Evolutionary conservation across 2,113 vertebrate genomes (phyloP).

Genomic region (Chaetops frenatus): DNA sequence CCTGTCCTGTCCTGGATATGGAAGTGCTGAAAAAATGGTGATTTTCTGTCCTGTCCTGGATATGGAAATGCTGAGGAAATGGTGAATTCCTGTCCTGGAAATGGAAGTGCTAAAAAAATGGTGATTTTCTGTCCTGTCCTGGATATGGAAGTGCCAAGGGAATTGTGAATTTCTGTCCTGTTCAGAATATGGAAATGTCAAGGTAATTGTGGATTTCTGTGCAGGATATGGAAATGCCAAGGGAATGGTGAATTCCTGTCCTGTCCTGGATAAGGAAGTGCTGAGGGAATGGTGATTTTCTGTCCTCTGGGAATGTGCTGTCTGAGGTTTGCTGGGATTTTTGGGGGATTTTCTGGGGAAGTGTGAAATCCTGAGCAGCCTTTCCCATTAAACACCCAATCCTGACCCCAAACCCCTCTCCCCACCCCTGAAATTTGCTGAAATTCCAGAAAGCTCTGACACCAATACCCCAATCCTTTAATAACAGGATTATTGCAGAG

Average conservation of each 20-base stretch:
- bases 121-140: background rate
- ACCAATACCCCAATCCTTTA: fast-evolving
- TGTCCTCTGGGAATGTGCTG: background rate
- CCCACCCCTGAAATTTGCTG: background rate
- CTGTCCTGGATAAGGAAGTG: fast-evolving
- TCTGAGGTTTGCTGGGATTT: fast-evolving
- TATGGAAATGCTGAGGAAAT: background rate
- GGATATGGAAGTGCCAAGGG: too few relatives aligned
- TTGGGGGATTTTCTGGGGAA: background rate
- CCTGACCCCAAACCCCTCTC: background rate
- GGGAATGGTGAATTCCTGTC: background rate
- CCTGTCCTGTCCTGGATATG: background rate
- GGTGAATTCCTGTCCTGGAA: background rate
- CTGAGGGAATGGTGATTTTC: background rate
- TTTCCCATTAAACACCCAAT: too few relatives aligned
- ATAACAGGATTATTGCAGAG: background rate
- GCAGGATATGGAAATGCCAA: fast-evolving
- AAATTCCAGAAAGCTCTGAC: background rate
- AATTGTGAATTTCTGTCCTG: background rate
- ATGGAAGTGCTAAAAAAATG: background rate
- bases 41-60: background rate
- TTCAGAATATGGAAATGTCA: fast-evolving
- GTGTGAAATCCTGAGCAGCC: background rate
- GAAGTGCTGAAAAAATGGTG: background rate
- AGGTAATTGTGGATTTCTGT: too few relatives aligned